Evolutionary conservation across 2,113 vertebrate species (phyloP), one percentile per base, ranked within the genome.

Genomic region (Malaclemys terrapin): DNA sequence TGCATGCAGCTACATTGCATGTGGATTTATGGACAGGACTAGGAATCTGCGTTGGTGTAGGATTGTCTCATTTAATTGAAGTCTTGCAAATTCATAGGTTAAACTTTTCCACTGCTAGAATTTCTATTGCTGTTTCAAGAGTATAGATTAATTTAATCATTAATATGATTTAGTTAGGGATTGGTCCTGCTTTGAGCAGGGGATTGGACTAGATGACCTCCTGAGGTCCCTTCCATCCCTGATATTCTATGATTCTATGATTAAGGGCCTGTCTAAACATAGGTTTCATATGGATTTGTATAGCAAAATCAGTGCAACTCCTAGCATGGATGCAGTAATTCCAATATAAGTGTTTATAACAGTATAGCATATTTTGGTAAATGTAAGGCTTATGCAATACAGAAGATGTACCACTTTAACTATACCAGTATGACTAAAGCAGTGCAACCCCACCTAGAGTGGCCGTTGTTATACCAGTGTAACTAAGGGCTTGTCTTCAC

Each of bases 21-120:
- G 22, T 2, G 0, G 85, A 31, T 91, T 97, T 93, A 87, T 69
- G 89, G 88, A 85, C 45, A 85, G 75, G 81, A 95, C 93, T 95
- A 93, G 50, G 93, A 84, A 93, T 81, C 11, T 76, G 27, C 12
- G 5, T 52, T 79, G 24, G 72, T 12, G 20, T 76, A 42, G 20
- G 24, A 45, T 12, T 76, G 42, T 52, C 65, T 50, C 89, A 35
- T 14, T 93, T 82, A 42, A 65, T 9, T n/a, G 65, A 69, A 69
- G 35, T 16, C 65, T 69, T 69, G 17, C 3, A 69, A n/a, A 69
- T n/a, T 25, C 72, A 45, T 27, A 76, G 42, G 11, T 47, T 12
- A 76, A 76, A 27, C 42, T 6, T 27, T 45, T 45, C 22, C 42
- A 25, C 38, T 47, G 72, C 38, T 42, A 45, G 72, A 27, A 47